Evolutionary conservation across 2,888 invertebrate species (phyloP), one percentile per base, ranked within the genome.

Genomic region (Pseudococcus longispinus): DNA sequence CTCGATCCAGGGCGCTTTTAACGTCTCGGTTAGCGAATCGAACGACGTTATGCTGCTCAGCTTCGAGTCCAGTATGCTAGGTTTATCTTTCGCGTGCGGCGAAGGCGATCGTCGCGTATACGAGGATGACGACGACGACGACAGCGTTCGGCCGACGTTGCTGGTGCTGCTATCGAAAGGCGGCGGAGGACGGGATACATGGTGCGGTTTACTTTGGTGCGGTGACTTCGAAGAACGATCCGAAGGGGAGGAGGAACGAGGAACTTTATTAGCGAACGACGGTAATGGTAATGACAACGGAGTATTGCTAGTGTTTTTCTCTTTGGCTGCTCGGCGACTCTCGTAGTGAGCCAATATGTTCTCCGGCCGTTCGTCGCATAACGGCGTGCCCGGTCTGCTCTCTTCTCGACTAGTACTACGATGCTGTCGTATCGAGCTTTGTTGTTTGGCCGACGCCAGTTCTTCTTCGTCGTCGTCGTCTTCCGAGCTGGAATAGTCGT

Each of bases 251-350:
- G 51, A 90, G 82, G 91, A 89, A 89, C 91, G 91, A 88, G 92
- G 91, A 88, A 92, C 89, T 90, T 92, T 91, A 89, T 95, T 92
- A 23, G 97, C 97, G 91, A 97, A 97, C 91, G 95, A 95, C 65
- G 97, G 97, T 89, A 97, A 91, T 29, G 97, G 97, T 89, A 97
- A 92, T 89, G 95, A 95, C 91, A 97, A 93, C 46, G 96, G 95
- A 88, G 91, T 93, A 90, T 91, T 92, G 83, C 60, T 87, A 46
- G 87, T 87, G 93, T 92, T 90, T 93, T 92, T 89, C 92, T 94
- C 92, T 89, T 92, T 91, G 5, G 93, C 93, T 89, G 94, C 92
- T 83, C 95, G 93, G 88, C 96, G 93, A 26, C 96, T 96, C 90
- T 96, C 96, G 88, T 93, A 87, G 60, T 87, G 93, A 13, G 95